Percentiles rank a stretch among this genome's conserved stretches.
Evolutionary conservation across 30 jellyfish, hydroid and myxozoan species (phyloP).

Genomic region (Turritopsis rubra): DNA sequence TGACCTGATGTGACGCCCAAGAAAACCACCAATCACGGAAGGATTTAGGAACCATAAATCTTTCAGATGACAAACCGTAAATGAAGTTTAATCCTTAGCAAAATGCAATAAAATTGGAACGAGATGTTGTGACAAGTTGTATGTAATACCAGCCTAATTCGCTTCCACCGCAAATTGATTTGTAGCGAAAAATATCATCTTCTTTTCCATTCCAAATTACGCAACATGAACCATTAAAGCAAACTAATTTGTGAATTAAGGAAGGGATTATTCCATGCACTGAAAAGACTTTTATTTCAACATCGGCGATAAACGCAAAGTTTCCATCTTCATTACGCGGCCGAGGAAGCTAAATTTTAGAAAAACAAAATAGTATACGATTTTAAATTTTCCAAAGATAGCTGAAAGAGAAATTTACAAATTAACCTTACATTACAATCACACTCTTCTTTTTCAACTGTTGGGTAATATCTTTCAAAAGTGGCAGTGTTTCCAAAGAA

Average conservation of each 20-base stretch:
- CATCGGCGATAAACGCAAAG: neutral
- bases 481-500: neutral
- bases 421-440: no score
- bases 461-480: slow-evolving; percentile 1
- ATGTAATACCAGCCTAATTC: slow-evolving; percentile 11
- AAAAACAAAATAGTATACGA: no score
- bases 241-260: neutral
- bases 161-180: neutral
- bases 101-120: slow-evolving; percentile 1
- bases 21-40: slow-evolving; percentile 18
- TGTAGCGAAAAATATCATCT: slow-evolving; percentile 1
- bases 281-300: neutral
- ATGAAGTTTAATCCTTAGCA: neutral
- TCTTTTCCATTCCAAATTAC: neutral
- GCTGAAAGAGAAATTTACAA: neutral
- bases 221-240: neutral
- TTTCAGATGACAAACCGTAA: neutral
- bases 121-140: slow-evolving; percentile 8
- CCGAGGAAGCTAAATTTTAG: neutral
- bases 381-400: neutral
- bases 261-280: slow-evolving; percentile 3
- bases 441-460: neutral
- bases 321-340: neutral
- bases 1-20: slow-evolving; percentile 8
- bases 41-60: slow-evolving; percentile 7